Conservation (phyloP, 1,140 invertebrate species). For the Ceratina japonica region DNA sequence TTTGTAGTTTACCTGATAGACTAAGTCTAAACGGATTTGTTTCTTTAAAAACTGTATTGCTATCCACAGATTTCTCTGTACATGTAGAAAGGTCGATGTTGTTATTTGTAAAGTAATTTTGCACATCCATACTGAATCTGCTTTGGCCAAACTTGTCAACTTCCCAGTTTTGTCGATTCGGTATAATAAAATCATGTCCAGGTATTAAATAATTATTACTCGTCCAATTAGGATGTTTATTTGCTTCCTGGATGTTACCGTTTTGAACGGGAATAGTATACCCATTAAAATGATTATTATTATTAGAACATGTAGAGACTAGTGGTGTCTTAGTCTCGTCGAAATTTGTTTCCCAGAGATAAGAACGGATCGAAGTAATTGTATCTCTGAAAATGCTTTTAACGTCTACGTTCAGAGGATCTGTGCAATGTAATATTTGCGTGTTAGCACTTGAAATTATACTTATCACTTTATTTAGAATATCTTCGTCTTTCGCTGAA, state of each 20-base stretch:
- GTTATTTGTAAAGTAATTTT: background rate
- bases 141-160: too few relatives aligned
- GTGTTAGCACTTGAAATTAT: background rate
- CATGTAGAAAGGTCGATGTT: background rate
- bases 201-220: too few relatives aligned
- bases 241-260: too few relatives aligned
- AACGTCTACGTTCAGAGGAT: background rate
- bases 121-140: too few relatives aligned
- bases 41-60: slow-evolving; percentile 8
- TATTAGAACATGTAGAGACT: background rate
- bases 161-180: too few relatives aligned
- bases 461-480: background rate
- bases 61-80: background rate
- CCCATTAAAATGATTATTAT: too few relatives aligned
- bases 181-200: too few relatives aligned
- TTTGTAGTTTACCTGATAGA: background rate
- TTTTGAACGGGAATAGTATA: too few relatives aligned
- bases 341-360: background rate
- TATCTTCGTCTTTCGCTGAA: background rate
- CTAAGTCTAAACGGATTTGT: slow-evolving; percentile 54
- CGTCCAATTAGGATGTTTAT: too few relatives aligned
- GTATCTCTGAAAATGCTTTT: background rate
- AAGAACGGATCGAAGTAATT: background rate
- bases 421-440: background rate
- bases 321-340: background rate